Percentiles rank a stretch among this genome's conserved stretches.
Conservation (phyloP, 2,113 vertebrate genomes). For the Nesoenas mayeri region DNA sequence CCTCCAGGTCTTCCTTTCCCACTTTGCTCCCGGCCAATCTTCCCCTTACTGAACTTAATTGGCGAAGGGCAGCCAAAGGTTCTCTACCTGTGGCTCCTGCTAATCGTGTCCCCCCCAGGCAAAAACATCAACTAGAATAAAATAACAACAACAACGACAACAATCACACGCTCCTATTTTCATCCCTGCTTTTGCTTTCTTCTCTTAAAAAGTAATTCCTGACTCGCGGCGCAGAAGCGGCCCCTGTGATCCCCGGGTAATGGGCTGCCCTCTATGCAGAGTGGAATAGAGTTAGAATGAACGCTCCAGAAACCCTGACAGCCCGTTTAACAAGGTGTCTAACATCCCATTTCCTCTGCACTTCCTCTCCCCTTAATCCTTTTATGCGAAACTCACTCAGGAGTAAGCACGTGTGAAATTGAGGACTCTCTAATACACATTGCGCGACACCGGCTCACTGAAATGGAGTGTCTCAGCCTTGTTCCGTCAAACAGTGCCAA, state of each 20-base stretch:
- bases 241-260: slow-evolving; percentile 77
- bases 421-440: slow-evolving; percentile 92
- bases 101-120: neutral
- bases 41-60: neutral
- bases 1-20: neutral
- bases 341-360: slow-evolving; percentile 91
- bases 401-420: slow-evolving; percentile 99
- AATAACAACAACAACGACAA: neutral
- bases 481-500: slow-evolving; percentile 73
- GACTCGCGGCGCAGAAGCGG: slow-evolving; percentile 14
- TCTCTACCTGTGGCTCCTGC: neutral
- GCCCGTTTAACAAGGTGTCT: slow-evolving; percentile 92
- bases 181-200: slow-evolving; percentile 28
- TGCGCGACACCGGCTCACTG: slow-evolving; percentile 72
- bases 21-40: neutral
- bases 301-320: slow-evolving; percentile 88
- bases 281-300: slow-evolving; percentile 87
- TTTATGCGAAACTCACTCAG: slow-evolving; percentile 95
- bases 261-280: slow-evolving; percentile 76
- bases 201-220: slow-evolving; percentile 47
- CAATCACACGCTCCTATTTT: neutral
- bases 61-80: neutral
- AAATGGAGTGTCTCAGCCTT: slow-evolving; percentile 73
- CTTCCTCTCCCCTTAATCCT: slow-evolving; percentile 94
- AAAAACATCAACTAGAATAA: neutral